phyloP scores from a whole-genome alignment of 2,797 vertebrate species.

The Centroberyx gerrardi region DNA sequence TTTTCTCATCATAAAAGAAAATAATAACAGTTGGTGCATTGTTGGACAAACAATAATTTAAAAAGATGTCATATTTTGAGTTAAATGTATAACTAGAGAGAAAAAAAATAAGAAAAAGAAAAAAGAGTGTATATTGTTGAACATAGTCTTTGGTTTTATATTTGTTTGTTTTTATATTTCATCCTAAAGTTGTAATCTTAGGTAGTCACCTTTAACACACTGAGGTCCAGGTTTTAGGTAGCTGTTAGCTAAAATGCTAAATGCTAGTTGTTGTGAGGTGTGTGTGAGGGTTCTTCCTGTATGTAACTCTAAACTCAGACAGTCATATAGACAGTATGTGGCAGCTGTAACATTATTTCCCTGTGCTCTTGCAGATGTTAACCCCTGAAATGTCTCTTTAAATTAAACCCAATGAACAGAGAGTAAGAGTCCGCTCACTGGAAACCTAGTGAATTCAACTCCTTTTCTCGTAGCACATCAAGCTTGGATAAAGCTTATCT shows the following conservation, averaged over 20 bases:
- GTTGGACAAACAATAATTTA: conserved; percentile 90
- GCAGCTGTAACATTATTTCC: conserved; percentile 99
- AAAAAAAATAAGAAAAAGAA: conserved; percentile 89
- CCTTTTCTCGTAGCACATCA: conserved; percentile 58
- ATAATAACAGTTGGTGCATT: conserved; percentile 96
- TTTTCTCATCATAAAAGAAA: conserved; percentile 88
- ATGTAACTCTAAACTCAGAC: conserved; percentile 93
- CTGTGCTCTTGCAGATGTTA: conserved; percentile 99
- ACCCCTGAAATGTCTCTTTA: conserved; percentile 99
- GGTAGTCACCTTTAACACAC: conserved; percentile 79
- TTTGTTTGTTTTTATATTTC: conserved; percentile 88
- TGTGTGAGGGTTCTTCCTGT: conserved; percentile 96
- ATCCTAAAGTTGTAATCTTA: conserved; percentile 91
- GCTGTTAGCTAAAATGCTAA: conserved; percentile 98
- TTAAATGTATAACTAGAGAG: conserved; percentile 99
- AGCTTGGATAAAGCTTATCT: conserved; percentile 41
- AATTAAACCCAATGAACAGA: conserved; percentile 91
- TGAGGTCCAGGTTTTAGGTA: conserved; percentile 81
- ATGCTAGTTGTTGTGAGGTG: conserved; percentile 98
- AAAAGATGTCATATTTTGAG: conserved; percentile 95
- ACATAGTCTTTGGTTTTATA: conserved; percentile 93
- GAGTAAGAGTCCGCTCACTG: conserved; percentile 86
- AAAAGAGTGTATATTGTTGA: conserved; percentile 94
- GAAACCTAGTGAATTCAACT: conserved; percentile 71
- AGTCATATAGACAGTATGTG: conserved; percentile 93